phyloP scores from a whole-genome alignment of 2,113 vertebrate genomes.

The Lamprologus lemairii region DNA sequence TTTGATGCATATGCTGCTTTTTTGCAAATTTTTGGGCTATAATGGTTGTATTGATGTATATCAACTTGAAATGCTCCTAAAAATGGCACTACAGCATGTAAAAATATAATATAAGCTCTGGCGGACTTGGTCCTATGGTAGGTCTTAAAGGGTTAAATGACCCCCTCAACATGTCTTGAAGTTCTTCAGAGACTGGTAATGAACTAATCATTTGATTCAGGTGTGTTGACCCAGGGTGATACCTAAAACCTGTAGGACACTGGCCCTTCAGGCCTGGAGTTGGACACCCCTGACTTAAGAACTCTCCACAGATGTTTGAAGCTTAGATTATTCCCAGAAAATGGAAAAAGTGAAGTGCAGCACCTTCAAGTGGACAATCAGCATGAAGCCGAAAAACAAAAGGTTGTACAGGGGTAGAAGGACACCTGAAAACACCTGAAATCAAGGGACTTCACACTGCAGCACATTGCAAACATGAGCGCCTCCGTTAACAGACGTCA shows the following conservation, averaged over 20 bases:
- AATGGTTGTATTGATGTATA: no score
- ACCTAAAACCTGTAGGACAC: neutral
- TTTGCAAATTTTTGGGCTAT: no score
- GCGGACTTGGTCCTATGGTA: fast-evolving
- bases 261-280: neutral
- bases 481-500: neutral
- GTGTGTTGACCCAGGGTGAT: neutral
- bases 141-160: neutral
- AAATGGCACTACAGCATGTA: fast-evolving
- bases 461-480: neutral
- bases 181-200: neutral
- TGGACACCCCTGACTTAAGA: neutral
- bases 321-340: neutral
- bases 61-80: fast-evolving
- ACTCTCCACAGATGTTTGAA: neutral
- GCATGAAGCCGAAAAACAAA: neutral
- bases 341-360: neutral
- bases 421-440: fast-evolving
- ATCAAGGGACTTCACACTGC: neutral
- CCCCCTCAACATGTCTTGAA: neutral
- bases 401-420: neutral
- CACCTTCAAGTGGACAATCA: neutral
- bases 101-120: no score
- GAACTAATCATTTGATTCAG: neutral
- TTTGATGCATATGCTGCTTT: no score